phyloP scores from a whole-genome alignment of 1,140 invertebrate species.

The Bilobella aurantiaca region DNA sequence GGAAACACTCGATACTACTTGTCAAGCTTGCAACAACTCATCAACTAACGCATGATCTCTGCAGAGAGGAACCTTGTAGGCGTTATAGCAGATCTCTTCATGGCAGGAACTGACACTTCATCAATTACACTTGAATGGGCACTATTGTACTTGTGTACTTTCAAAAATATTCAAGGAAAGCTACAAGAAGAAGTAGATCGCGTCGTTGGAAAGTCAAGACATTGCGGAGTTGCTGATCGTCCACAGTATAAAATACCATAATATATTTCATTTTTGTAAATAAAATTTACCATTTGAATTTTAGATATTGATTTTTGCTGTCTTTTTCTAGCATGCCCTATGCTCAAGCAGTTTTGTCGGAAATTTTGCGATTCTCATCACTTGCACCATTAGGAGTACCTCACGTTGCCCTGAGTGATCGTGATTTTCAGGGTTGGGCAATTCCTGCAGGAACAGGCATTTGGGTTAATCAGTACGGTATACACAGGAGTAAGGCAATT shows the following conservation, averaged over 20 bases:
- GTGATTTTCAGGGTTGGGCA: too few relatives aligned
- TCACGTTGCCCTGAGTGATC: not conserved
- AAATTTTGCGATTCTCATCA: not conserved
- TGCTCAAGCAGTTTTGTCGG: not conserved
- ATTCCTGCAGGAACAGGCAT: too few relatives aligned
- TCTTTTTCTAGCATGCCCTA: not conserved
- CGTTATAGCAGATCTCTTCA: not conserved
- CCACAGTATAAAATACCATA: not conserved
- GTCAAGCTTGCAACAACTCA: not conserved
- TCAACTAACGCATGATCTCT: too few relatives aligned
- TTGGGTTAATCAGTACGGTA: too few relatives aligned
- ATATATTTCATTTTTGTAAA: too few relatives aligned
- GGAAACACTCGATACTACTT: not conserved
- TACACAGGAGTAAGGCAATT: too few relatives aligned
- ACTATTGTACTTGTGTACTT: not conserved
- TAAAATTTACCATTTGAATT: not conserved
- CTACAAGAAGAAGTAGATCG: not conserved
- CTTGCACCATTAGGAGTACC: not conserved
- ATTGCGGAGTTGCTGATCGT: not conserved
- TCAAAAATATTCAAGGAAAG: not conserved
- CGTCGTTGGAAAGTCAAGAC: not conserved
- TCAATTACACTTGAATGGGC: not conserved
- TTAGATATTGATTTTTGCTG: not conserved
- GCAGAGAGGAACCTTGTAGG: not conserved
- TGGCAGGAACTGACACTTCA: constrained; percentile 2